Base-by-base conservation (phyloP, 2,888 invertebrate genomes). In the Panopea generosa region DNA sequence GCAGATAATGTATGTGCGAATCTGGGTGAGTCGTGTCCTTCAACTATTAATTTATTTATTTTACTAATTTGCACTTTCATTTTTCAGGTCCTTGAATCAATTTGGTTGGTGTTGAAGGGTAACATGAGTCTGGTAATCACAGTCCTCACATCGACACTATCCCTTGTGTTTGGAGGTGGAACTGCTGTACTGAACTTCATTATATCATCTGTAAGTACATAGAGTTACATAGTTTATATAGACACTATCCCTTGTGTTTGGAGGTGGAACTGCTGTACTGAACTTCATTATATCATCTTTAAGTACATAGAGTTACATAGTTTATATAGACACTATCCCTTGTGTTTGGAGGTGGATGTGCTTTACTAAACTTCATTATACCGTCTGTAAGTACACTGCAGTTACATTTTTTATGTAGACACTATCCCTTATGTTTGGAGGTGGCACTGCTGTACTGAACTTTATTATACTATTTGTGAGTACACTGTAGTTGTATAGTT, bases 41-140 rank as follows among this genome's bases (percentile, higher is more conserved):
- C n/a, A n/a, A n/a, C n/a, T n/a, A n/a, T n/a, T n/a, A n/a, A n/a
- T n/a, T n/a, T n/a, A n/a, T n/a, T n/a, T n/a, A n/a, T n/a, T n/a
- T n/a, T n/a, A n/a, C n/a, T n/a, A n/a, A n/a, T n/a, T n/a, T n/a
- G n/a, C n/a, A n/a, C n/a, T n/a, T n/a, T n/a, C 11, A 33, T 33
- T 4, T 72, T 82, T 11, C 81, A 93, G 93, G 92, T 98, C 18
- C 94, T 97, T 65, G 97, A 97, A 90, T 97, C 95, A 0, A 92
- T 97, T 45, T 98, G 98, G 98, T 94, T 96, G 26, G 96, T 98
- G 53, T 94, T 98, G n/a, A 97, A 97, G 82, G 97, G 97, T 86
- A 99, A 99, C 93, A 95, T 98, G 87, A 97, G 96, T 11, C 94
- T 99, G 50, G 95, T 97, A 40, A 94, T 98, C 65, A 96, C 96